Evolutionary conservation across 2,888 invertebrate genomes (phyloP), one percentile per base, ranked within the genome.

Genomic region (Mycalesis mineus): DNA sequence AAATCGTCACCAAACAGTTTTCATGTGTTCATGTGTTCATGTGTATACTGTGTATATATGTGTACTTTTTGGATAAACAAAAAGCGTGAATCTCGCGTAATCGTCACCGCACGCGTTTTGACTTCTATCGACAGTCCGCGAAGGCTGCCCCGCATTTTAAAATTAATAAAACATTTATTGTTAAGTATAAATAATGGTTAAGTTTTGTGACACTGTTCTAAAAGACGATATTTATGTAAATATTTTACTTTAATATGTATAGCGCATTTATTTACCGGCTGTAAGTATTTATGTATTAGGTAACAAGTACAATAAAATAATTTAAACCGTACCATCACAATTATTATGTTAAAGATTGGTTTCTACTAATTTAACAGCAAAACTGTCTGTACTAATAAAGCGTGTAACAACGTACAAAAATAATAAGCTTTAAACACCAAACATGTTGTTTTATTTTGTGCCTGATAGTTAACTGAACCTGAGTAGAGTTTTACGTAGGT

Each of bases 391-490:
- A 88, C 85, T 86, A 86, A 84, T 83, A 69, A 76, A 70, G 82
- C 84, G 74, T 84, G 78, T 86, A 88, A 87, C 77, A 82, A 73
- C 82, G 85, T 88, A 86, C 82, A 88, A 88, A 87, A 86, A 84
- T 85, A 84, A 88, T 82, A 88, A 85, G 88, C 88, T 88, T 88
- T 87, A 88, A 87, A 83, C 74, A 79, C 75, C 73, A 57, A 58
- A 29, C 52, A 67, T 68, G 60, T 70, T 69, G 63, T 76, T 70
- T 65, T 73, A 31, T 54, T 57, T 33, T 44, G 41, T 22, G 31
- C 49, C 14, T 15, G 22, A 22, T 5, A 22, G 22, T 22, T 22
- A 4, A 2, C 5, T 22, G 22, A 22, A n/a, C n/a, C n/a, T n/a
- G n/a, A n/a, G n/a, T n/a, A n/a, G n/a, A n/a, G n/a, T n/a, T n/a